Base-by-base conservation (phyloP, 2,888 invertebrate species). In the Calliopum simillimum region DNA sequence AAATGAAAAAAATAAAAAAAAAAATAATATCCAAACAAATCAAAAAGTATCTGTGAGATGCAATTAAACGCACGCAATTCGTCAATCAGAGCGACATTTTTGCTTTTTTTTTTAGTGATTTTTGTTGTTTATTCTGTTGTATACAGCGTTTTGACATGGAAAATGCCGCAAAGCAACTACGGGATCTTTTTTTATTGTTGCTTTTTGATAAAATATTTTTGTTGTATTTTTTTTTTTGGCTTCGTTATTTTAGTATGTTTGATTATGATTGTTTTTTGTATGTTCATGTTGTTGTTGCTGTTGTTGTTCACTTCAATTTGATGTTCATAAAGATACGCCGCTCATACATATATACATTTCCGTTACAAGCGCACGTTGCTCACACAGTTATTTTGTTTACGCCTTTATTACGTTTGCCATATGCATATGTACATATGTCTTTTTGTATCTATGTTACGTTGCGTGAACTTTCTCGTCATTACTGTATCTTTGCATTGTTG, bases 31-130 rank as follows among this genome's bases (percentile, higher is more conserved):
- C 33, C 33, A 5, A 33, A 33, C 33, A 33, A 33, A 33, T 8
- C 33, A 33, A 33, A 33, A 33, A 33, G 33, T 33, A 80, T 79
- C 81, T 79, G 76, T 76, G 78, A 80, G 80, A 81, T 78, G 80
- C 82, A 85, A 85, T 85, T 84, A 85, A 81, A 80, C 79, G 81
- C 85, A 85, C 85, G 85, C 85, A 81, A 86, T 83, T 79, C 80
- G 82, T 84, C 85, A 84, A 85, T 85, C 83, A 85, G 81, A 81
- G 80, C 80, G 79, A 82, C 81, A 83, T 80, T 82, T 80, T 79
- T 81, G 70, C 78, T 78, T 81, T 79, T 79, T 76, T 69, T 70
- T 75, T 77, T 74, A 81, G 76, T 80, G 79, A 71, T 62, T 70
- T 77, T 76, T 76, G 66, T 75, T 71, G 72, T 72, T 76, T 77